Evolutionary conservation across 2,888 invertebrate genomes (phyloP), one percentile per base, ranked within the genome.

Genomic region (Synergus laeviventris): DNA sequence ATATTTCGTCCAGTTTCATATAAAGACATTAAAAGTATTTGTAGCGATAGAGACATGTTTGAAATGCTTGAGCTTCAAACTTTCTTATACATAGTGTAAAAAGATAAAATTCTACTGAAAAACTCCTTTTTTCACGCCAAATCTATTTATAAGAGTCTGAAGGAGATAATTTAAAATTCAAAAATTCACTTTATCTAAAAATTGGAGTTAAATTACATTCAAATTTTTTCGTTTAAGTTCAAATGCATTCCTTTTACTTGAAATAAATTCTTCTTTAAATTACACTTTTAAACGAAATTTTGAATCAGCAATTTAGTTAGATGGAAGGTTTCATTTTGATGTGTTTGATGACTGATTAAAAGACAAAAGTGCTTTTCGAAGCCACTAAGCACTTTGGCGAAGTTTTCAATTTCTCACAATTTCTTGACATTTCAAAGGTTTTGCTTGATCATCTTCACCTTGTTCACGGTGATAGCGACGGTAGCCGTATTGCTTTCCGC

Each of bases 401-500:
- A 0, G 5, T 49, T n/a, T 39, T 9, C 12, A 7, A 36, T 16
- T 56, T 56, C 7, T 31, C 14, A 74, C 24, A 11, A 45, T 18
- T 61, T 79, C 42, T 76, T 54, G 74, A 84, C 84, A 86, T 86
- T 85, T 89, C 91, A 79, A 92, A 95, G 96, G 93, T 96, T 98
- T 92, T 98, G 98, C 93, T 94, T 99, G 92, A 96, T 97, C 92
- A 95, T 98, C 91, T 99, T 98, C 93, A 97, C 97, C 82, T 93
- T 97, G 91, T 98, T 98, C 93, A 98, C 97, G 89, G 94, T 97
- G 91, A 95, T 97, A 91, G 97, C 97, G 87, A 97, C 98, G 86
- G 96, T 97, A 88, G 96, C 97, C 85, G 97, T 97, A 91, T 93
- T 98, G 88, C 93, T 96, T 86, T 97, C 97, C 85, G 98, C 98